These are phyloP conservation scores for Byasa hedistus DNA, from an alignment of 2,888 invertebrate genomes.

Conservation along the genomic window DNA sequence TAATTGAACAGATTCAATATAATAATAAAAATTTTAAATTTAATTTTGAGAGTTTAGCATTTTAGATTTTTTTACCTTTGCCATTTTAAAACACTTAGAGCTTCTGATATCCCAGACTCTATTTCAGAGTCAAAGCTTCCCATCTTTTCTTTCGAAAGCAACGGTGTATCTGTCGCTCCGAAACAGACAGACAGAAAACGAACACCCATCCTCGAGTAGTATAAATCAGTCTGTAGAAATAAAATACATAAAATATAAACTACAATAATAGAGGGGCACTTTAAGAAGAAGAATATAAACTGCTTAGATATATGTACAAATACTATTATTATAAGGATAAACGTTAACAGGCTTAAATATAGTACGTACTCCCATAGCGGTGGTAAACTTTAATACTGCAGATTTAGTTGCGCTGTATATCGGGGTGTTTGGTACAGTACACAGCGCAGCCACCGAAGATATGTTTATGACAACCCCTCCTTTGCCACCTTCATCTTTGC, in stretches of 20 bases:
- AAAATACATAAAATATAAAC: background rate
- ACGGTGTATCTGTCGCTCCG: slow-evolving; percentile 45
- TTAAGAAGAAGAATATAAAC: no score
- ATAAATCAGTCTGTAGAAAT: slow-evolving; percentile 39
- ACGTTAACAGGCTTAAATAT: no score
- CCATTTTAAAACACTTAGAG: slow-evolving; percentile 15
- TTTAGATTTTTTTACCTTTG: slow-evolving; percentile 15
- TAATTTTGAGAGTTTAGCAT: no score
- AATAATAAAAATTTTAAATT: no score
- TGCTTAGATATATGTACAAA: no score
- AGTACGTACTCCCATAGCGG: slow-evolving; percentile 43
- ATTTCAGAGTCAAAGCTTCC: slow-evolving; percentile 37
- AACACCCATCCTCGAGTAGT: slow-evolving; percentile 44
- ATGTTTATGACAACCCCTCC: slow-evolving; percentile 55
- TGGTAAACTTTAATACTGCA: slow-evolving; percentile 46
- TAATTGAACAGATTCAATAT: no score
- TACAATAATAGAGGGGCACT: no score
- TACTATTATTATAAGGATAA: no score
- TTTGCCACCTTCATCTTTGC: slow-evolving; percentile 45
- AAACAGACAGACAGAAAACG: slow-evolving; percentile 48
- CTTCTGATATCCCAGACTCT: slow-evolving; percentile 13
- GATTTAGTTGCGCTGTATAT: slow-evolving; percentile 49
- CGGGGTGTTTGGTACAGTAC: slow-evolving; percentile 37
- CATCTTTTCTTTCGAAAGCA: slow-evolving; percentile 37
- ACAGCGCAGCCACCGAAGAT: slow-evolving; percentile 44